Base-by-base conservation (phyloP, 2,888 invertebrate species). In the Diaphora mendica region DNA sequence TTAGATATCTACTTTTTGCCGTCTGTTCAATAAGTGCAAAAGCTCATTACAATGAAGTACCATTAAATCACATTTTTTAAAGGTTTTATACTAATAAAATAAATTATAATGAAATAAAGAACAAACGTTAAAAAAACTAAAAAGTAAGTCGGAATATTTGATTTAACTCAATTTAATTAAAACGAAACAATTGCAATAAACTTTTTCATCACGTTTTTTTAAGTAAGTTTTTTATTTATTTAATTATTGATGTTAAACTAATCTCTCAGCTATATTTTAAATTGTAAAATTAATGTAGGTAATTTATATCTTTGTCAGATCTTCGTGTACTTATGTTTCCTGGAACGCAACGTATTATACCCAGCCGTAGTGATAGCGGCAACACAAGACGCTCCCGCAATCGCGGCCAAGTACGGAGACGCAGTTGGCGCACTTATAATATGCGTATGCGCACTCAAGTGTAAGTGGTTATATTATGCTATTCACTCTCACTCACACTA, bases 261-360 rank as follows among this genome's bases (percentile, higher is more conserved):
- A 23, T n/a, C 51, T 51, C 2, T 51, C 9, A n/a, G 23, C 1
- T n/a, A 51, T n/a, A 9, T 51, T 9, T 23, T 51, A 51, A 39
- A 39, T 39, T 39, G 11, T 39, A 44, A n/a, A 39, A n/a, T 9
- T 26, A 39, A 15, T n/a, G 15, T 23, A 39, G 39, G 11, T 11
- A 15, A 26, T 26, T 13, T 1, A 33, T 26, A 26, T 59, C 0
- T 42, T 44, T 33, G 23, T 5, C 89, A 97, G 97, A 94, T 98
- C 65, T 99, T 98, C 93, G 98, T 99, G 68, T 98, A 98, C 95
- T 94, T 99, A 72, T 97, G 98, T 87, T 98, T 99, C 90, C 91
- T 99, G 82, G 99, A 99, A 91, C 97, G 98, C 72, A 99, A 99
- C 92, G 96, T 99, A 75, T 92, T 99, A 39, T 99, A 99, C 92